Evolutionary conservation across 2,113 vertebrate species (phyloP), one percentile per base, ranked within the genome.

Genomic region (Emydura subglobosa): DNA sequence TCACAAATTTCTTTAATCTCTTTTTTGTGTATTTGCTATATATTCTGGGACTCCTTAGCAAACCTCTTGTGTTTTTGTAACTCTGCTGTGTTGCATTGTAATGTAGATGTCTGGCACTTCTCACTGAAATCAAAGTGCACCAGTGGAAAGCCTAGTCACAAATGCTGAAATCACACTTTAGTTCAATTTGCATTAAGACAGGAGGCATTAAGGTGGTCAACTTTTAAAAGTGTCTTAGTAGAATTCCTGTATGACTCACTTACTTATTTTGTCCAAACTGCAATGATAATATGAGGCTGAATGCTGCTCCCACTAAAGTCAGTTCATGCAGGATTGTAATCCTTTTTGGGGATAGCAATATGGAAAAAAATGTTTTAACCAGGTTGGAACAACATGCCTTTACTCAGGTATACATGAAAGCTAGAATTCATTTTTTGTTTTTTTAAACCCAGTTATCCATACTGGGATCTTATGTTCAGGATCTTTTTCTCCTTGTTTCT

Each of bases 61-160:
- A 1, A 47, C 83, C 81, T 74, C 90, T 93, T 96, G 90, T 94
- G 96, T 94, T 96, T 96, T 95, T 93, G 86, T 42, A 47, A 94
- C 79, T 55, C 90, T 85, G 92, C 21, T 86, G 47, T 47, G 87
- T 44, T 87, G 82, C 83, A 95, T 96, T 97, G 91, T 96, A 68
- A 96, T 95, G 96, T 83, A 96, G 96, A 96, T 96, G 59, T 96
- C 95, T 96, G 95, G 87, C 97, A 93, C 92, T 91, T 91, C 89
- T 94, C 79, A 68, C 81, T 74, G 90, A 96, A 93, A 72, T 72
- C n/a, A 39, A 65, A 76, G 91, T n/a, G 79, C 91, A 96, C 96
- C 95, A 97, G 96, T 96, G 93, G 83, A 82, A 95, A 93, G 81
- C 79, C n/a, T 79, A 57, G 76, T 76, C 42, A 39, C 42, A 78